phyloP scores from a whole-genome alignment of 2,113 vertebrate genomes.

The Lepus americanus region DNA sequence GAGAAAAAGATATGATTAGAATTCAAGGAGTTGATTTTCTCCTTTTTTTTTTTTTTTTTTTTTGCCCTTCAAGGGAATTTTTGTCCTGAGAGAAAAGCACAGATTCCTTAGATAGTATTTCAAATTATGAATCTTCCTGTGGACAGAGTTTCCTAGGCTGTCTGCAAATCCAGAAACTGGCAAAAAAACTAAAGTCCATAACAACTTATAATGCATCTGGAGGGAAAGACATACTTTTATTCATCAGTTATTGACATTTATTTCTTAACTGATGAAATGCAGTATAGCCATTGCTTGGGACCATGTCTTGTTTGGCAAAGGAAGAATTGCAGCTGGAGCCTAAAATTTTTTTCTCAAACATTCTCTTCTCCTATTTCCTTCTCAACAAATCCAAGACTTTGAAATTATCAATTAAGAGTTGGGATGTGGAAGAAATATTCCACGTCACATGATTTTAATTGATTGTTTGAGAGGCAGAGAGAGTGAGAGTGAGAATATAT shows the following conservation, averaged over 20 bases:
- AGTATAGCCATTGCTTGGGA: neutral
- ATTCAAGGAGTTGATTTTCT: neutral
- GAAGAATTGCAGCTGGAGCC: neutral
- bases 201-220: neutral
- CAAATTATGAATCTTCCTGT: neutral
- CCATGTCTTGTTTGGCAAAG: neutral
- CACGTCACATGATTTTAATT: neutral
- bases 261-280: neutral
- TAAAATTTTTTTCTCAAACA: neutral
- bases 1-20: neutral
- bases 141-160: neutral
- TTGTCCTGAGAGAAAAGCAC: neutral
- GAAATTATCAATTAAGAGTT: neutral
- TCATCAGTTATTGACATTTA: neutral
- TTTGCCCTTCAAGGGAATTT: neutral
- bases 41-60: neutral
- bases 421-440: conserved; percentile 28
- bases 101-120: neutral
- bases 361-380: neutral
- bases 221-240: neutral
- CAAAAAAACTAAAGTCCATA: neutral
- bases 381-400: neutral
- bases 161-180: neutral
- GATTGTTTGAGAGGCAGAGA: too few relatives aligned
- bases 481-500: too few relatives aligned